These are phyloP conservation scores for Sphaeramia orbicularis DNA, from an alignment of 2,797 vertebrate genomes.

Conservation along the genomic window DNA sequence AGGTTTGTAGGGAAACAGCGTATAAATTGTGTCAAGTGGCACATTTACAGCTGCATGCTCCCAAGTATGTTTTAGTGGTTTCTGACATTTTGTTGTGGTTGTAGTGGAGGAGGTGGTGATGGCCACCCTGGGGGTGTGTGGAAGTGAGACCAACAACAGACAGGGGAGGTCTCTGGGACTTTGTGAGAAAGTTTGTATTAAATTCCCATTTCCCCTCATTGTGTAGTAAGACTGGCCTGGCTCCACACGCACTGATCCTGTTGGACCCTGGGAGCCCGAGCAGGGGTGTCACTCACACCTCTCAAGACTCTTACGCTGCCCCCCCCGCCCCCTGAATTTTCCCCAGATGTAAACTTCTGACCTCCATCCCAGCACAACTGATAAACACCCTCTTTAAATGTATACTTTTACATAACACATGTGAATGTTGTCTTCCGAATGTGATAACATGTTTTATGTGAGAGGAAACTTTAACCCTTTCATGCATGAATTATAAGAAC, in stretches of 20 bases:
- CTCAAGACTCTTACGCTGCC: slow-evolving; percentile 30
- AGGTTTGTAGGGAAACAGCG: slow-evolving; percentile 16
- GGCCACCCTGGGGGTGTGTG: slow-evolving; percentile 46
- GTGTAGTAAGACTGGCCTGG: slow-evolving; percentile 81
- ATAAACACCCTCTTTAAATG: slow-evolving; percentile 24
- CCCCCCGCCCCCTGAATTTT: slow-evolving; percentile 2
- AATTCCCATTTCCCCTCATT: slow-evolving; percentile 89
- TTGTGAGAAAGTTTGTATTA: slow-evolving; percentile 90
- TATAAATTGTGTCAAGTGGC: slow-evolving; percentile 16
- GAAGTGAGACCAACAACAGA: slow-evolving; percentile 54
- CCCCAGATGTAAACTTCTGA: slow-evolving; percentile 30
- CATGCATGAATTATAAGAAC: too few relatives aligned
- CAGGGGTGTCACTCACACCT: slow-evolving; percentile 72
- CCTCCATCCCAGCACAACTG: slow-evolving; percentile 17
- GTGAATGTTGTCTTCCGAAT: background rate
- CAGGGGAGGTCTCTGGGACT: slow-evolving; percentile 74
- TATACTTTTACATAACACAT: background rate
- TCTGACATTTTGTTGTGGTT: slow-evolving; percentile 71
- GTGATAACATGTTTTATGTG: slow-evolving; percentile 13
- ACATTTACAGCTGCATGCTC: slow-evolving; percentile 30
- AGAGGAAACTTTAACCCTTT: slow-evolving; percentile 19
- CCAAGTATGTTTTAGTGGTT: slow-evolving; percentile 53
- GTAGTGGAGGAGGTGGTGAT: slow-evolving; percentile 52
- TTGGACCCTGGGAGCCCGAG: slow-evolving; percentile 61
- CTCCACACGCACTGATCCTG: slow-evolving; percentile 84